Conservation (phyloP, 2,888 invertebrate species). For the Nemoura dubitans region DNA sequence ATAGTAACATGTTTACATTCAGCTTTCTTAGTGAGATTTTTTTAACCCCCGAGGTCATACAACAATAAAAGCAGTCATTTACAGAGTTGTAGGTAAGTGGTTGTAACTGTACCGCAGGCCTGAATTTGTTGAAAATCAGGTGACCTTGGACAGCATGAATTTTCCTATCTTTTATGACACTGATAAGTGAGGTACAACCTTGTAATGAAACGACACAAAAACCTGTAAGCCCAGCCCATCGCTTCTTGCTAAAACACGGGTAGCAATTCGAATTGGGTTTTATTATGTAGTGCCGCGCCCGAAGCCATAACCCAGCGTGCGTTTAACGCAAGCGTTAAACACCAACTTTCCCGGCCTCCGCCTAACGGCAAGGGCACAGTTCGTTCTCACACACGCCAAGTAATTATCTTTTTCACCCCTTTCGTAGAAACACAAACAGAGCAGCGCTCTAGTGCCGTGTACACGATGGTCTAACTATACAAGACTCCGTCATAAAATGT, state of each 20-base stretch:
- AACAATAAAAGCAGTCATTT: no score
- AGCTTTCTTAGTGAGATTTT: no score
- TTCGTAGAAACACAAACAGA: not conserved
- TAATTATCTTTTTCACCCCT: not conserved
- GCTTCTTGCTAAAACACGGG: not conserved
- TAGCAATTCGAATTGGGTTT: not conserved
- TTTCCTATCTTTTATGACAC: no score
- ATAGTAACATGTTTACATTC: no score
- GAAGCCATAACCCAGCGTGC: not conserved
- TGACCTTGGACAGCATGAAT: no score
- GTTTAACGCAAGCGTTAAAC: not conserved
- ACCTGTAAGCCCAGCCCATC: not conserved
- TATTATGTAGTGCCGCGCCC: not conserved
- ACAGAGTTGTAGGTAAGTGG: no score
- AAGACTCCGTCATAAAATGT: not conserved
- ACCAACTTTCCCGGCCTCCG: not conserved
- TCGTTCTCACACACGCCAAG: not conserved
- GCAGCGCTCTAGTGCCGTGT: not conserved
- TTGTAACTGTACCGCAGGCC: no score
- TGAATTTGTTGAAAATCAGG: no score
- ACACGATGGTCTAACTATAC: not conserved
- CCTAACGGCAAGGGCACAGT: no score
- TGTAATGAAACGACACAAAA: not conserved
- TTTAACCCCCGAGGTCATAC: no score
- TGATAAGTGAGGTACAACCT: no score